Percentiles rank a stretch among this genome's conserved stretches.
These are phyloP conservation scores for Hydroisotoma schaefferi DNA, from an alignment of 2,888 invertebrate species.

Conservation along the genomic window DNA sequence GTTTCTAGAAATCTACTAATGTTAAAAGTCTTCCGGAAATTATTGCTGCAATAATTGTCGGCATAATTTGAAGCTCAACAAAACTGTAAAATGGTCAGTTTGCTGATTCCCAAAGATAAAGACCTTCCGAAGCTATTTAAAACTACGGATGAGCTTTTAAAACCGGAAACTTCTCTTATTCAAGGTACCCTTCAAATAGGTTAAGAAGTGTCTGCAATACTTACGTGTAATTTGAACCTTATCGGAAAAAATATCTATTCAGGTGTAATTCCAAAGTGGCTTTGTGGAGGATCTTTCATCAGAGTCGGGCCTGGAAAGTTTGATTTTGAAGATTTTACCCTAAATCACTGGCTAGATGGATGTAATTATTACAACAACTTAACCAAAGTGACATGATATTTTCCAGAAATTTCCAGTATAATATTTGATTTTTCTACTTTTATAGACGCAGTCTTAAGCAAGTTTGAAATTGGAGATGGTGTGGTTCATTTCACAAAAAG, in stretches of 20 bases:
- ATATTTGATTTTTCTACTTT: not conserved
- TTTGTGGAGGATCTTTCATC: slow-evolving; percentile 52
- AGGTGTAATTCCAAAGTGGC: slow-evolving; percentile 54
- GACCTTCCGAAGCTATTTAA: slow-evolving; percentile 39
- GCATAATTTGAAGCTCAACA: not conserved
- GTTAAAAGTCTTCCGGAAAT: too few relatives aligned
- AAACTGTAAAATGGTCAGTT: not conserved
- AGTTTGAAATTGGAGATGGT: slow-evolving; percentile 54
- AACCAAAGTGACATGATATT: not conserved
- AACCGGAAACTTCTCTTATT: slow-evolving; percentile 37
- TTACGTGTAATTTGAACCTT: too few relatives aligned
- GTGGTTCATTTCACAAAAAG: slow-evolving; percentile 51
- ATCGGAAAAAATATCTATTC: slow-evolving; percentile 5
- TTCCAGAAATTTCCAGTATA: not conserved
- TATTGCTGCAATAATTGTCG: too few relatives aligned
- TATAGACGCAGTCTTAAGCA: slow-evolving; percentile 53
- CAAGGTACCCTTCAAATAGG: slow-evolving; percentile 29
- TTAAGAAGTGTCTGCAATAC: not conserved
- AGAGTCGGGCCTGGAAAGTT: slow-evolving; percentile 57
- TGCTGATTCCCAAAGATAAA: not conserved
- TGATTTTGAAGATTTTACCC: slow-evolving; percentile 51
- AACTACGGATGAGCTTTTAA: slow-evolving; percentile 40
- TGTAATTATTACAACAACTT: slow-evolving; percentile 1
- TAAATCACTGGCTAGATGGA: slow-evolving; percentile 39
- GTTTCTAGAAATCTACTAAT: too few relatives aligned